Conservation (phyloP, 92 coral and sea anemone genomes). For the Hydrozoanthus gracilis region DNA sequence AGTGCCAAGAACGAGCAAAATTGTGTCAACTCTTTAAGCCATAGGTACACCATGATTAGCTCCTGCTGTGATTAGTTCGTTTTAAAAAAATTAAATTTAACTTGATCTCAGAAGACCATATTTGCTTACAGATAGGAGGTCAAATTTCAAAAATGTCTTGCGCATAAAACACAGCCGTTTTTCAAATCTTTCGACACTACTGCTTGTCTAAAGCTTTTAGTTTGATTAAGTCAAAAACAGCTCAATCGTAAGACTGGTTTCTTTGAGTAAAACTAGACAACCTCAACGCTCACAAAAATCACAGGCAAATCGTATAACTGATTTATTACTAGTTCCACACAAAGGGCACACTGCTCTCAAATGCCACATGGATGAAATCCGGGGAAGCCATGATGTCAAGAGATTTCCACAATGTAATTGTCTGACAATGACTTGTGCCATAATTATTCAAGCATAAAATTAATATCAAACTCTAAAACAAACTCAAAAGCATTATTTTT, state of each 20-base stretch:
- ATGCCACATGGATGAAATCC: background rate
- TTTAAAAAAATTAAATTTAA: background rate
- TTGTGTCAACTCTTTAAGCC: background rate
- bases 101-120: background rate
- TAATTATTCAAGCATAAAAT: background rate
- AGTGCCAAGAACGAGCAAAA: background rate
- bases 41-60: background rate
- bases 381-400: slow-evolving; percentile 8
- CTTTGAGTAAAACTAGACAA: background rate
- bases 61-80: background rate
- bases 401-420: background rate
- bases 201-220: slow-evolving; percentile 1
- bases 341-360: background rate
- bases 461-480: background rate
- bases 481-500: too few relatives aligned
- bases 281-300: background rate
- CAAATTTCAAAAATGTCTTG: background rate
- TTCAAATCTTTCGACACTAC: slow-evolving; percentile 15
- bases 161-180: background rate
- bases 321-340: slow-evolving; percentile 1
- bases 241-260: background rate
- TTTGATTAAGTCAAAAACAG: slow-evolving; percentile 12
- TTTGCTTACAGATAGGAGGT: background rate
- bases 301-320: background rate
- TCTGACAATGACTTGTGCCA: background rate